Percentiles rank a stretch among this genome's conserved stretches.
These are phyloP conservation scores for Ornithoptera priamus DNA, from an alignment of 2,888 invertebrate species.

Conservation along the genomic window DNA sequence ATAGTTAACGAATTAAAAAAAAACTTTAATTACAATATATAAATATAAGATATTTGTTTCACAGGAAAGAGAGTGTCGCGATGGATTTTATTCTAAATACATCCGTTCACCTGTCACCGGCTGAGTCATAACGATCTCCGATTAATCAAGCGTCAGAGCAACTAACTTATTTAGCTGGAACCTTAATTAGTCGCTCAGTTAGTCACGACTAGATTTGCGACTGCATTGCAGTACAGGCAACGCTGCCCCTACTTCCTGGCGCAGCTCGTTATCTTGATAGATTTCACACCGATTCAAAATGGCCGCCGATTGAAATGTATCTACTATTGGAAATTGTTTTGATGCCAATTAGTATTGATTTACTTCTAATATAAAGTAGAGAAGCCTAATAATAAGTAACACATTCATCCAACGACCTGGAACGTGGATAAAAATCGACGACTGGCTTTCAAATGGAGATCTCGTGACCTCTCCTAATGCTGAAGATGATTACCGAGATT, in stretches of 20 bases:
- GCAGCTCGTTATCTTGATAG: slow-evolving; percentile 22
- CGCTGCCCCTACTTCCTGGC: slow-evolving; percentile 6
- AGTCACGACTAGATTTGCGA: slow-evolving; percentile 23
- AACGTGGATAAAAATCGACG: too few relatives aligned
- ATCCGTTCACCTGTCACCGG: slow-evolving; percentile 26
- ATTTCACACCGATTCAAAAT: slow-evolving; percentile 19
- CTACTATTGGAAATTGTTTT: not conserved
- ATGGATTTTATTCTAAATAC: slow-evolving; percentile 14
- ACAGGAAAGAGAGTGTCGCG: slow-evolving; percentile 18
- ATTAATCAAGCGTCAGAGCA: slow-evolving; percentile 23
- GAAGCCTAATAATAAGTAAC: too few relatives aligned
- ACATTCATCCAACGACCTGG: too few relatives aligned
- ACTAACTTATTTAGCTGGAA: slow-evolving; percentile 22
- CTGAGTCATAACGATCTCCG: slow-evolving; percentile 21
- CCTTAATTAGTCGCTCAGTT: slow-evolving; percentile 25
- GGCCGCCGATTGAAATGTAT: not conserved
- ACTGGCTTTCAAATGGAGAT: too few relatives aligned
- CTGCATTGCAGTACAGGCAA: slow-evolving; percentile 1
- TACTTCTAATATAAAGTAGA: too few relatives aligned
- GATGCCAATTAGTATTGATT: not conserved
- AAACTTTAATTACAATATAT: too few relatives aligned
- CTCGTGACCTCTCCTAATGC: too few relatives aligned
- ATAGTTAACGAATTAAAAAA: too few relatives aligned
- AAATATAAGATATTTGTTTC: not conserved
- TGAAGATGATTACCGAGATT: too few relatives aligned